Conservation (phyloP, 1,140 invertebrate species). For the Bombus superbus region DNA sequence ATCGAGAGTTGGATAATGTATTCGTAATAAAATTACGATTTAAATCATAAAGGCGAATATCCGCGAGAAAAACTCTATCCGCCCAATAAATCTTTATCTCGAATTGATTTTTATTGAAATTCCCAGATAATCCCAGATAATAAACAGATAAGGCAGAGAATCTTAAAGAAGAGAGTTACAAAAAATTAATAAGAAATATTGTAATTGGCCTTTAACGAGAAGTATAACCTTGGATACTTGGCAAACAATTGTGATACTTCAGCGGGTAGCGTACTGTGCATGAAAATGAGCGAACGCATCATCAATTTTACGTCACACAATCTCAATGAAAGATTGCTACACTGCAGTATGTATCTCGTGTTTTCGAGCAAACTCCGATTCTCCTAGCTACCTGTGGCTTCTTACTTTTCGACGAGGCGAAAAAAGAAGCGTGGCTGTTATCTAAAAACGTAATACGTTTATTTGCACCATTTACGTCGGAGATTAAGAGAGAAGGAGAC, state of each 20-base stretch:
- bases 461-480: neutral
- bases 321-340: neutral
- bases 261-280: neutral
- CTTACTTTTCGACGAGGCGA: neutral
- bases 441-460: slow-evolving; percentile 6
- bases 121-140: too few relatives aligned
- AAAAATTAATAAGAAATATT: neutral
- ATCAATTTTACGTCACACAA: neutral
- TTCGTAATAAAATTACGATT: too few relatives aligned
- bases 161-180: neutral
- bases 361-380: neutral
- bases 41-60: too few relatives aligned
- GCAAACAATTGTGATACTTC: neutral
- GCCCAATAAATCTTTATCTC: too few relatives aligned
- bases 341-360: neutral
- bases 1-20: neutral
- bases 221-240: neutral
- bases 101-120: too few relatives aligned
- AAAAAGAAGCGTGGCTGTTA: neutral
- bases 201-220: neutral
- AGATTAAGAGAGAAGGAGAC: neutral
- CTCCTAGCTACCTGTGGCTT: neutral
- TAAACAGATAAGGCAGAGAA: too few relatives aligned
- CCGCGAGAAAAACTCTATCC: too few relatives aligned
- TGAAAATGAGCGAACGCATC: slow-evolving; percentile 4